Evolutionary conservation across 2,797 vertebrate species (phyloP), one percentile per base, ranked within the genome.

Genomic region (Spinibarbus caldwelli): DNA sequence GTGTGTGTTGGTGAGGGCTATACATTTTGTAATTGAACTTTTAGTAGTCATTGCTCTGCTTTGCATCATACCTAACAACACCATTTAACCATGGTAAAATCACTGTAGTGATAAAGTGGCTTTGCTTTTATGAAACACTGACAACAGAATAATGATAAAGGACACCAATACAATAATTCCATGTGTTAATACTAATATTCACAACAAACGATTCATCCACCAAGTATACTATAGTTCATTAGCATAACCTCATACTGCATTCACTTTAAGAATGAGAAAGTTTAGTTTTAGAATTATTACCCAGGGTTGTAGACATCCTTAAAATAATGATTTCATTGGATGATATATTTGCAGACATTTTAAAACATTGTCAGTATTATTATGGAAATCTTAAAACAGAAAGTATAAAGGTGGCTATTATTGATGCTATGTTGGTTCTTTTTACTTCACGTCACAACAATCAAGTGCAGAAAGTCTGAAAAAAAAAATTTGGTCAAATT

Each of bases 11-110:
- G 21, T 29, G 10, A 84, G 66, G 41, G 54, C 36, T 49, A 43
- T 34, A 57, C 23, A 19, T 62, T 72, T 62, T 54, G 77, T 17
- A 85, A 45, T 84, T 54, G 29, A 47, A 45, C 77, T 64, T 72
- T 77, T 36, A 5, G 8, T 10, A 57, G 62, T 31, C 36, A 57
- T 43, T 82, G 47, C 66, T 49, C 5, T 71, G 47, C n/a, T 81
- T 71, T 26, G 21, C 12, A 9, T 34, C 54, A n/a, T 45, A 21
- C 8, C 14, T 15, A n/a, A n/a, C n/a, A n/a, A n/a, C n/a, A n/a
- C n/a, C n/a, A n/a, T n/a, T 29, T 81, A 78, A 38, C 54, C 31
- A 49, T 67, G 12, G 21, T 47, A 70, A 64, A 78, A 64, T 45
- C 57, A 45, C n/a, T 45, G 29, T 43, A n/a, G 67, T 31, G 6